Evolutionary conservation across 2,113 vertebrate species (phyloP).

Genomic region (Turnix velox): DNA sequence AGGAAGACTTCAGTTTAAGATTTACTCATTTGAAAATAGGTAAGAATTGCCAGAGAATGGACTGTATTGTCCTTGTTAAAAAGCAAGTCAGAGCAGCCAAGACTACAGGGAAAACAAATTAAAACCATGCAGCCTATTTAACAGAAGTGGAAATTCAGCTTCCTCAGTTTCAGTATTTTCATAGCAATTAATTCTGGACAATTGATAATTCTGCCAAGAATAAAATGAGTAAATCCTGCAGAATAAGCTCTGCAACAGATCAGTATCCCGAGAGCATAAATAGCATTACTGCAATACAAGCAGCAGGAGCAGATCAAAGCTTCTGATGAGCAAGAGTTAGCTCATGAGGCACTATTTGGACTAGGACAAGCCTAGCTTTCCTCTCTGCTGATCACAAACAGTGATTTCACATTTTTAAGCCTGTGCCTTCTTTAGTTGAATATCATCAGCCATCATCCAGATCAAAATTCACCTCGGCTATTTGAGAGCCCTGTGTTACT

Average conservation of each 20-base stretch:
- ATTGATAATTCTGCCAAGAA: slow-evolving; percentile 31
- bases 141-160: background rate
- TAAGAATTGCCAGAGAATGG: rapidly evolving
- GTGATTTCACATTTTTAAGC: rapidly evolving
- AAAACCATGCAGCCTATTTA: background rate
- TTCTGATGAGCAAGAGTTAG: background rate
- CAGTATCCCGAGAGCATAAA: slow-evolving; percentile 1
- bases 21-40: background rate
- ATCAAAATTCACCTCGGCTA: background rate
- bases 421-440: background rate
- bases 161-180: background rate
- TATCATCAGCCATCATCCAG: background rate
- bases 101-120: rapidly evolving
- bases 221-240: slow-evolving; percentile 27
- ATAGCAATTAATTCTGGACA: slow-evolving; percentile 39
- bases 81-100: background rate
- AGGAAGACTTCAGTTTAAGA: background rate
- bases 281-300: slow-evolving; percentile 31
- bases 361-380: background rate
- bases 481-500: background rate
- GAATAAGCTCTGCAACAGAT: slow-evolving; percentile 8
- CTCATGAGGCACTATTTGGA: background rate
- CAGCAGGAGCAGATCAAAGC: background rate
- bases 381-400: background rate
- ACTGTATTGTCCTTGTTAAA: background rate